Percentiles rank a stretch among this genome's conserved stretches.
phyloP scores from a whole-genome alignment of 53 echinoderm and acorn worm genomes.

The Crossaster papposus region DNA sequence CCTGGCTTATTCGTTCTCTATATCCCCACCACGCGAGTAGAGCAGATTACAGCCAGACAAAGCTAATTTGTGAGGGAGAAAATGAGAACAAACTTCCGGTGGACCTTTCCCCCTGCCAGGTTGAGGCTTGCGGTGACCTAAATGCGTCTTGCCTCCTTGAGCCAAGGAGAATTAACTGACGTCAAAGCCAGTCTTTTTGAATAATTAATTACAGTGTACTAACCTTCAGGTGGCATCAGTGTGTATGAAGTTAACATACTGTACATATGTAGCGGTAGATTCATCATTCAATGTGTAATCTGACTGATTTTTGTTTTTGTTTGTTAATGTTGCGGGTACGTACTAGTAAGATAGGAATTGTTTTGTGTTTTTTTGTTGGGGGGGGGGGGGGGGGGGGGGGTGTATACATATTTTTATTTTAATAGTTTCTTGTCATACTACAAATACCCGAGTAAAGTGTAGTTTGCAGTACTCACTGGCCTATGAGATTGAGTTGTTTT shows the following conservation, averaged over 20 bases:
- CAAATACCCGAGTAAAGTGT: too few species aligned
- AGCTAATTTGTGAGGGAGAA: not conserved
- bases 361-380: too few species aligned
- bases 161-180: slow-evolving; percentile 33
- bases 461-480: too few species aligned
- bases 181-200: slow-evolving; percentile 11
- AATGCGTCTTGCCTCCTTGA: not conserved
- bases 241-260: not conserved
- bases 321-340: too few species aligned
- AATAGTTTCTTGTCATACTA: too few species aligned
- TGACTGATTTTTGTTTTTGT: too few species aligned
- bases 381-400: too few species aligned
- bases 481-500: too few species aligned
- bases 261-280: not conserved
- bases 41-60: not conserved
- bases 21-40: not conserved
- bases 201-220: slow-evolving; percentile 12
- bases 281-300: too few species aligned
- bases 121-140: slow-evolving; percentile 17
- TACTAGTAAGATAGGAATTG: too few species aligned
- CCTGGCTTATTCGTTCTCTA: not conserved
- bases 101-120: slow-evolving; percentile 8
- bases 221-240: slow-evolving; percentile 31
- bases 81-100: slow-evolving; percentile 48
- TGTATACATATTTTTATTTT: too few species aligned